Evolutionary conservation across 2,797 vertebrate genomes (phyloP).

Genomic region (Crenuchus spilurus): DNA sequence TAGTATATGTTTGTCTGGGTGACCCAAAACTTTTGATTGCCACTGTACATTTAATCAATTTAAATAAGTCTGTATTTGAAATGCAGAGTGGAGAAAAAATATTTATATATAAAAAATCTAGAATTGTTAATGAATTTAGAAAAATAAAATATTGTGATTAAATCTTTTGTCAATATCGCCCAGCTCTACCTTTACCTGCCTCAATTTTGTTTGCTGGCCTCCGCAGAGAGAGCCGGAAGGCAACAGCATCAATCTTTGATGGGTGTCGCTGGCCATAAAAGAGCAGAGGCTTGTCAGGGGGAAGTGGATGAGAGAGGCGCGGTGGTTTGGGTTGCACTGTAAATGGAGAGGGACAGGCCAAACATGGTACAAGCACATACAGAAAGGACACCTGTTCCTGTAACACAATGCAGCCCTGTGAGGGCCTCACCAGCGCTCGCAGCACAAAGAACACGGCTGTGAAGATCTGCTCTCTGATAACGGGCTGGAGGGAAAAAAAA

Average conservation of each 20-base stretch:
- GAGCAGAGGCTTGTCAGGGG: conserved; percentile 29
- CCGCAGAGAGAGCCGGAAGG: conserved; percentile 13
- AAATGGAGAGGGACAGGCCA: conserved; percentile 47
- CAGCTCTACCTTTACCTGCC: not conserved
- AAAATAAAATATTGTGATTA: not conserved
- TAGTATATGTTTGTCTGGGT: no score
- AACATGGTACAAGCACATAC: conserved; percentile 45
- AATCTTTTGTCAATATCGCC: not conserved
- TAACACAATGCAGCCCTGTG: conserved; percentile 53
- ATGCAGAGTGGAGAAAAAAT: no score
- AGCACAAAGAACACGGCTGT: conserved; percentile 43
- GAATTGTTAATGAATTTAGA: not conserved
- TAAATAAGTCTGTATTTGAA: no score
- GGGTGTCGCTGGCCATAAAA: conserved; percentile 38
- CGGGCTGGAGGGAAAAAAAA: conserved; percentile 51
- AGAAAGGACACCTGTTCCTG: conserved; percentile 54
- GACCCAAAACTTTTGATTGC: no score
- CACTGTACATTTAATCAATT: no score
- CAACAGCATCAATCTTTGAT: conserved; percentile 47
- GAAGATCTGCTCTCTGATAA: conserved; percentile 53
- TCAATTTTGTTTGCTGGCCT: not conserved
- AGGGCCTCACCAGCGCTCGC: conserved; percentile 18
- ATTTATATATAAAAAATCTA: no score
- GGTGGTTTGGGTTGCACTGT: conserved; percentile 48
- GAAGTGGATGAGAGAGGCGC: conserved; percentile 42